Conservation (phyloP, 1,140 invertebrate species). For the Arion vulgaris region DNA sequence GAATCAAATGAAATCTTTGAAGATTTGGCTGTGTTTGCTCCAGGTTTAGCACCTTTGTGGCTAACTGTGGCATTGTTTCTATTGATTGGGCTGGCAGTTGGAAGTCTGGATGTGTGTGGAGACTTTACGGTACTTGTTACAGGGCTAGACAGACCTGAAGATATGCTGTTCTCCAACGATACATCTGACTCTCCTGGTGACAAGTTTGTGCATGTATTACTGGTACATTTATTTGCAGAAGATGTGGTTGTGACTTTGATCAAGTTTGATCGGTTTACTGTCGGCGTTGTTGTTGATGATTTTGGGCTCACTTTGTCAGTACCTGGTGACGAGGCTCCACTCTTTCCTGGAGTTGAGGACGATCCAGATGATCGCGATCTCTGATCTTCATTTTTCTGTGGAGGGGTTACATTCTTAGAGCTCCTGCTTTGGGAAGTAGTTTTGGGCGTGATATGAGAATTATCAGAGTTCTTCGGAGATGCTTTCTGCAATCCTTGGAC, state of each 20-base stretch:
- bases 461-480: slow-evolving; percentile 8
- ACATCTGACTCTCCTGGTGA: neutral
- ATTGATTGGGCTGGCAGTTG: slow-evolving; percentile 1
- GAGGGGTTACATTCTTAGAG: neutral
- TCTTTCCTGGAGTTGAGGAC: neutral
- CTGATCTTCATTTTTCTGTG: neutral
- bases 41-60: neutral
- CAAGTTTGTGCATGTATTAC: neutral
- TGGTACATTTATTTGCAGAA: neutral
- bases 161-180: neutral
- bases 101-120: neutral
- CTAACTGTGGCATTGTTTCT: neutral
- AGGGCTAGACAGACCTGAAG: neutral
- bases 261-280: neutral
- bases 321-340: neutral
- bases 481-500: neutral
- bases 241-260: neutral
- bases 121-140: neutral
- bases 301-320: neutral
- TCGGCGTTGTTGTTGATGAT: neutral
- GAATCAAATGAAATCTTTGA: neutral
- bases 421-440: neutral
- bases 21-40: neutral
- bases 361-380: neutral
- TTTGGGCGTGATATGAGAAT: slow-evolving; percentile 1